Evolutionary conservation across 2,113 vertebrate species (phyloP), one percentile per base, ranked within the genome.

Genomic region (Myotis brandtii): DNA sequence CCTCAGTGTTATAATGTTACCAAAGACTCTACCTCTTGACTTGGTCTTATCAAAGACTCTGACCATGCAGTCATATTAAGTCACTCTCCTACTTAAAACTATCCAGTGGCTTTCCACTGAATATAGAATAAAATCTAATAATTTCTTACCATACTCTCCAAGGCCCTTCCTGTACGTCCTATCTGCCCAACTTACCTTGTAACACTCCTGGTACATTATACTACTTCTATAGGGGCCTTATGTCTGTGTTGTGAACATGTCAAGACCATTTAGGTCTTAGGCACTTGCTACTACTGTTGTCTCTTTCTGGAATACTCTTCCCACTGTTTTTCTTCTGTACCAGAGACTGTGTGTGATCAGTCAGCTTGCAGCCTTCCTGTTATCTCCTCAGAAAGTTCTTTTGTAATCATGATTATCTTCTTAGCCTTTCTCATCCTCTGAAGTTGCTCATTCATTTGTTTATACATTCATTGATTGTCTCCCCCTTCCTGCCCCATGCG

Each of bases 401-500:
- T 86, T 83, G 18, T 83, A 54, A n/a, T 81, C 52, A 67, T 37
- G 13, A 34, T 85, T 80, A 48, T 73, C 21, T 79, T 62, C 70
- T 66, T 20, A 80, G n/a, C 27, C 83, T 56, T 37, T 84, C 40
- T 86, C 3, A 79, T 46, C 23, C 37, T 91, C n/a, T 34, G 40
- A 86, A 85, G 48, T 92, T 23, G n/a, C 56, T 82, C 40, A 54
- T 54, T 94, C 92, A 59, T 86, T 86, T 66, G 86, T 75, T 80
- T 91, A 37, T 11, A 62, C 56, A 46, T 59, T 30, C 25, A 52
- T 67, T 77, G 30, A 85, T 64, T 40, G 52, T 37, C 32, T 54
- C 13, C 20, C 21, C 2, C 6, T 1, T 9, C 2, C 37, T 67
- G 20, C 54, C 59, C 46, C 2, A 77, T 5, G 40, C n/a, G 23